A percentile compares a stretch with the other conserved stretches of the same genome.
Evolutionary conservation across 2,113 vertebrate species (phyloP).

Genomic region (Nymphicus hollandicus): DNA sequence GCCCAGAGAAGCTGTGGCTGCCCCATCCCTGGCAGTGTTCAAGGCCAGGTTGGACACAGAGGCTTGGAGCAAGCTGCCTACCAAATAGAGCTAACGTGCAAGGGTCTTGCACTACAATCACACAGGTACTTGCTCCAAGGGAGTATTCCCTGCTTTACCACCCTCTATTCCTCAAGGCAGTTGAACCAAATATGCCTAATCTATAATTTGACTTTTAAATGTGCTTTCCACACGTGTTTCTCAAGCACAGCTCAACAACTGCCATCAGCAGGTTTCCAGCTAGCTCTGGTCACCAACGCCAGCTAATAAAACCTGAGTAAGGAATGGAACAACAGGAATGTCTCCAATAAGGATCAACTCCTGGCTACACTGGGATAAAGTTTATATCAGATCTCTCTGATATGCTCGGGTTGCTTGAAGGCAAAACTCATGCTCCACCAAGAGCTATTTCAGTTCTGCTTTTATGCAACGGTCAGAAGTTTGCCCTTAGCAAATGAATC

Average conservation of each 20-base stretch:
- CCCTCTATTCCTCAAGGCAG: not conserved
- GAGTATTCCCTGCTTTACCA: not conserved
- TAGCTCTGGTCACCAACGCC: not conserved
- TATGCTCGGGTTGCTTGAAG: not conserved
- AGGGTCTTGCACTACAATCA: not conserved
- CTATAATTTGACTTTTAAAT: not conserved
- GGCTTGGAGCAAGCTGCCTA: too few species aligned
- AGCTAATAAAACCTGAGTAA: not conserved
- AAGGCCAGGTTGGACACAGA: too few species aligned
- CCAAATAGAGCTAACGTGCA: not conserved
- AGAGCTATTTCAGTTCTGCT: not conserved
- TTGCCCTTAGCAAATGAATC: not conserved
- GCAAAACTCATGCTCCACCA: not conserved
- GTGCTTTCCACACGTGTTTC: not conserved
- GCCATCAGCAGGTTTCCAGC: not conserved
- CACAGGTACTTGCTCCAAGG: not conserved
- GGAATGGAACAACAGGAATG: rapidly evolving
- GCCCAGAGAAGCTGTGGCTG: too few species aligned
- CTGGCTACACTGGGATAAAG: rapidly evolving
- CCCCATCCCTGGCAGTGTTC: too few species aligned
- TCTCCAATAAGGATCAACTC: not conserved
- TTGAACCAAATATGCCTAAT: not conserved
- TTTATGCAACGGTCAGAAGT: not conserved
- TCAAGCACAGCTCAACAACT: not conserved
- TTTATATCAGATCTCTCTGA: not conserved